Evolutionary conservation across 2,888 invertebrate species (phyloP), one percentile per base, ranked within the genome.

Genomic region (Minunthozetes semirufus): DNA sequence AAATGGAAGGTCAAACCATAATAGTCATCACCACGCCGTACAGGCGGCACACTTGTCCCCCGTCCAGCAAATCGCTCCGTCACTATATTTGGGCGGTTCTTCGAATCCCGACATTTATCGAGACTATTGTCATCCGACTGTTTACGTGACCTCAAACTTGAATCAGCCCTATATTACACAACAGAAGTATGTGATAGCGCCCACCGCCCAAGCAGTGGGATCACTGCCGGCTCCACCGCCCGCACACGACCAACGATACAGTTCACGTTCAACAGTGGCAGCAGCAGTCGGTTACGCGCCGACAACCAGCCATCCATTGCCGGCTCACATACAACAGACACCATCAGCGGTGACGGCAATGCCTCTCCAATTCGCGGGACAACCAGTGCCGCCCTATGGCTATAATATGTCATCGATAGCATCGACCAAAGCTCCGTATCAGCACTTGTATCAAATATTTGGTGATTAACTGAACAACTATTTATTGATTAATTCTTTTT

Each of bases 231-330:
- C 71, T 56, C 92, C 92, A 70, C 92, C 93, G 13, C 90, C 90
- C 71, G 92, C 93, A 25, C 93, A 91, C 84, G 91, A 91, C 85
- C 78, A 83, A 78, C 89, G 89, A 80, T 88, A 88, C 81, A 90
- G 90, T 72, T 84, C 89, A 29, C 78, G 77, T 27, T 73, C 78
- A 15, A 72, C 76, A 3, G 88, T 82, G 86, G 87, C 80, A 33
- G 79, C 80, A 33, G 79, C 80, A 46, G 79, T 80, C 9, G 80
- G 80, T 17, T 80, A 80, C 70, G 86, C 87, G 78, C 78, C 80
- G 17, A 87, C 89, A 83, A 87, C 90, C 77, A 87, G 88, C 72
- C 91, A 91, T 83, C 90, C 91, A 66, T 84, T 91, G 80, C 91
- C 91, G 77, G 91, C 91, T 11, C 92, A 92, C 82, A 88, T 91